Evolutionary conservation across 1,140 invertebrate species (phyloP).

Genomic region (Hycleus phaleratus): DNA sequence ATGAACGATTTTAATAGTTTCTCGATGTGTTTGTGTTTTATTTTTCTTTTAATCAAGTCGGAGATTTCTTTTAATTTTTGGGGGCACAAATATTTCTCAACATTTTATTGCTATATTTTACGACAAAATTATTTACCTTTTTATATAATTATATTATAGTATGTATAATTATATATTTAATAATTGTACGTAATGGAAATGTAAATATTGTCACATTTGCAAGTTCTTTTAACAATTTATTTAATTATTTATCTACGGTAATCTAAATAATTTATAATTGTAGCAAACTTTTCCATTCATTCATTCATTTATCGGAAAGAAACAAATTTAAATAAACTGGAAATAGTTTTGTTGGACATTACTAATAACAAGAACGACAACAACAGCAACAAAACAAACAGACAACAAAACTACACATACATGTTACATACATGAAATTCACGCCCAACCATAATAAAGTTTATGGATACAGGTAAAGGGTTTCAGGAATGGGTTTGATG

Average conservation of each 20-base stretch:
- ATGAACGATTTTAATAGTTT: not conserved
- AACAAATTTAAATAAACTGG: no score
- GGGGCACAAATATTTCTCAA: not conserved
- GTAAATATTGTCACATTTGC: slow-evolving; percentile 1
- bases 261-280: not conserved
- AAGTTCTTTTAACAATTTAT: no score
- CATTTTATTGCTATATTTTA: slow-evolving; percentile 11
- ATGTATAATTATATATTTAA: slow-evolving; percentile 4
- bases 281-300: not conserved
- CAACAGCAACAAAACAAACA: no score
- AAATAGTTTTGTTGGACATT: no score
- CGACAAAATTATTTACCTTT: slow-evolving; percentile 6
- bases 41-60: no score
- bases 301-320: not conserved
- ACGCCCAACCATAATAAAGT: slow-evolving; percentile 12
- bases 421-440: slow-evolving; percentile 10
- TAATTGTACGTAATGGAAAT: slow-evolving; percentile 14
- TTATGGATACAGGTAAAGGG: slow-evolving; percentile 16
- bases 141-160: no score
- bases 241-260: no score
- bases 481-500: slow-evolving; percentile 34
- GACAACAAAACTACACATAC: no score
- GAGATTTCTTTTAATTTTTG: not conserved
- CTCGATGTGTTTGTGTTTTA: no score
- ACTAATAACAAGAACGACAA: no score